These are phyloP conservation scores for Moxostoma hubbsi DNA, from an alignment of 2,797 vertebrate genomes.

Conservation along the genomic window DNA sequence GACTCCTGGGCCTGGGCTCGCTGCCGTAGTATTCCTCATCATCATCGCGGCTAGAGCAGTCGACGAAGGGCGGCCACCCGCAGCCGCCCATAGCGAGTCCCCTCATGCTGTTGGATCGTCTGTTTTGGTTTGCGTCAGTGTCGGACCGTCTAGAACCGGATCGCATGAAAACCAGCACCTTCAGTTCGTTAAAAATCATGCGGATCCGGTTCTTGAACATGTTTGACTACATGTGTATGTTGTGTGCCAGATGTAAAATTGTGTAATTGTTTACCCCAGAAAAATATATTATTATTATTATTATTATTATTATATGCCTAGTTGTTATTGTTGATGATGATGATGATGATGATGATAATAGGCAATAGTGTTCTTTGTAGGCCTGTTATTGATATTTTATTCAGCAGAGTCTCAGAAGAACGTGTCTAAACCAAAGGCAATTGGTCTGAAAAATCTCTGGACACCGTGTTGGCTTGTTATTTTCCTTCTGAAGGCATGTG, in stretches of 20 bases:
- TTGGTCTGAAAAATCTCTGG: constrained; percentile 34
- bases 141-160: constrained; percentile 86
- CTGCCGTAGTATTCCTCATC: constrained; percentile 93
- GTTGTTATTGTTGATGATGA: constrained; percentile 33
- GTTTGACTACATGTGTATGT: constrained; percentile 75
- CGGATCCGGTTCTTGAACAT: constrained; percentile 98
- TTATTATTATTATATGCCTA: no score
- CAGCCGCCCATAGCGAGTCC: constrained; percentile 86
- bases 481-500: constrained; percentile 72
- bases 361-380: not conserved
- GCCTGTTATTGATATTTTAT: constrained; percentile 25
- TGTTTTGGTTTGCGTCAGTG: constrained; percentile 80
- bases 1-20: constrained; percentile 84
- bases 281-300: not conserved
- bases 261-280: constrained; percentile 35
- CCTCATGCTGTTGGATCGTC: constrained; percentile 73
- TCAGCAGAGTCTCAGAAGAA: constrained; percentile 24
- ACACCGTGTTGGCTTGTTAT: constrained; percentile 30
- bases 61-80: constrained; percentile 90
- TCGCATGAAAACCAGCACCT: constrained; percentile 94
- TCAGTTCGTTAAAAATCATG: constrained; percentile 97
- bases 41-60: constrained; percentile 87
- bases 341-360: not conserved
- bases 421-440: constrained; percentile 39
- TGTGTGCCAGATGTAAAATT: constrained; percentile 40